Conservation (phyloP, 2,888 invertebrate genomes). For the Cryptus armator region DNA sequence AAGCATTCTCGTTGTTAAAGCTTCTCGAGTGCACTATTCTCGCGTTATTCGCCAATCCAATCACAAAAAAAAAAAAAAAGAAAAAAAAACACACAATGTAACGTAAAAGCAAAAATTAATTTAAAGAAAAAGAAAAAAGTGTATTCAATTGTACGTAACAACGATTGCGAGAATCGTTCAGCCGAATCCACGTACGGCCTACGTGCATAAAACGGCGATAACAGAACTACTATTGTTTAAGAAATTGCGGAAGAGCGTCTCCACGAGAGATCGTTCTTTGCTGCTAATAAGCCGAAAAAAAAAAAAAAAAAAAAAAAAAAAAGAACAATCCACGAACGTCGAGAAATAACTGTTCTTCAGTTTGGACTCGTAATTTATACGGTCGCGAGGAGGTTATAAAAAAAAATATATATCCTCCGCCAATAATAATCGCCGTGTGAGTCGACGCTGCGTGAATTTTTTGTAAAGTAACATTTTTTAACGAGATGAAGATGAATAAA, state of each 20-base stretch:
- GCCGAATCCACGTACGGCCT: slow-evolving; percentile 53
- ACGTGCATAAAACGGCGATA: slow-evolving; percentile 61
- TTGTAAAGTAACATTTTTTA: slow-evolving; percentile 64
- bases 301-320: slow-evolving; percentile 13
- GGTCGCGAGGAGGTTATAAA: neutral
- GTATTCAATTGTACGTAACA: slow-evolving; percentile 30
- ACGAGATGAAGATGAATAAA: slow-evolving; percentile 57
- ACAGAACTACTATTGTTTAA: slow-evolving; percentile 59
- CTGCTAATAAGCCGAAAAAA: slow-evolving; percentile 9
- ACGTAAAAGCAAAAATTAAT: slow-evolving; percentile 9
- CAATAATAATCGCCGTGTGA: slow-evolving; percentile 20
- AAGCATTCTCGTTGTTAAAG: slow-evolving; percentile 39
- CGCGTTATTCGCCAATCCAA: slow-evolving; percentile 53
- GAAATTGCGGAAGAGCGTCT: neutral
- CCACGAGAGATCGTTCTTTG: neutral
- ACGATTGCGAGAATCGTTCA: slow-evolving; percentile 38
- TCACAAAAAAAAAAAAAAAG: slow-evolving; percentile 24
- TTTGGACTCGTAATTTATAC: neutral
- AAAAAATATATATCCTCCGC: neutral
- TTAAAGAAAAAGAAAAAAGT: slow-evolving; percentile 12
- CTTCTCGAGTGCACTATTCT: slow-evolving; percentile 52
- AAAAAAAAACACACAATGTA: no score
- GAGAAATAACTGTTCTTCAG: slow-evolving; percentile 7
- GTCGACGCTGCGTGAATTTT: slow-evolving; percentile 38
- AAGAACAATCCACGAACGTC: slow-evolving; percentile 8